Evolutionary conservation across 2,888 invertebrate species (phyloP), one percentile per base, ranked within the genome.

Genomic region (Thyatira batis): DNA sequence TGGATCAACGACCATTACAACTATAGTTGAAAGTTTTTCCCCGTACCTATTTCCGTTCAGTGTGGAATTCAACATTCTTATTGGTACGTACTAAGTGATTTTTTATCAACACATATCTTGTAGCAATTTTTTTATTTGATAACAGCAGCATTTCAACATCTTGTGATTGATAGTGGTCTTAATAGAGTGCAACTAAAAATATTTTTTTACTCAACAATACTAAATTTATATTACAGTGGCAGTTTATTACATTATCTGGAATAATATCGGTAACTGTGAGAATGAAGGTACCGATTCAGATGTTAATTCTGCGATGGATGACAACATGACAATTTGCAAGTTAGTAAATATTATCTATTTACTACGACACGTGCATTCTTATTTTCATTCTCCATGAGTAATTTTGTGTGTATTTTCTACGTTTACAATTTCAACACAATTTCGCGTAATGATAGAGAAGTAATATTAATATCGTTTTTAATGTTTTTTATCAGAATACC

Each of bases 41-140:
- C 96, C 96, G 0, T 96, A 96, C 76, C 86, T 97, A 13, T 96
- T 95, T 71, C 96, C 96, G 0, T 96, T 96, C 80, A 95, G 95
- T 61, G 95, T 96, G 25, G 95, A 96, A 81, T 96, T 95, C 84
- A 96, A 95, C 81, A 95, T 96, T 72, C 93, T 96, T 56, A 94
- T 95, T 53, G 95, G 95, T 95, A 85, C 61, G 75, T 66, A 55
- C 44, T 51, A 11, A 9, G 8, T 21, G 53, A 49, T 33, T 54
- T 52, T 46, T 48, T 45, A n/a, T n/a, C n/a, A n/a, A n/a, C n/a
- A n/a, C n/a, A n/a, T n/a, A n/a, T n/a, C n/a, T n/a, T n/a, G n/a
- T n/a, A n/a, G n/a, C n/a, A n/a, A n/a, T n/a, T n/a, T n/a, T n/a
- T n/a, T n/a, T n/a, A n/a, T n/a, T n/a, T n/a, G n/a, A n/a, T n/a